Base-by-base conservation (phyloP, 2,113 vertebrate species). In the Odontophorus gujanensis region DNA sequence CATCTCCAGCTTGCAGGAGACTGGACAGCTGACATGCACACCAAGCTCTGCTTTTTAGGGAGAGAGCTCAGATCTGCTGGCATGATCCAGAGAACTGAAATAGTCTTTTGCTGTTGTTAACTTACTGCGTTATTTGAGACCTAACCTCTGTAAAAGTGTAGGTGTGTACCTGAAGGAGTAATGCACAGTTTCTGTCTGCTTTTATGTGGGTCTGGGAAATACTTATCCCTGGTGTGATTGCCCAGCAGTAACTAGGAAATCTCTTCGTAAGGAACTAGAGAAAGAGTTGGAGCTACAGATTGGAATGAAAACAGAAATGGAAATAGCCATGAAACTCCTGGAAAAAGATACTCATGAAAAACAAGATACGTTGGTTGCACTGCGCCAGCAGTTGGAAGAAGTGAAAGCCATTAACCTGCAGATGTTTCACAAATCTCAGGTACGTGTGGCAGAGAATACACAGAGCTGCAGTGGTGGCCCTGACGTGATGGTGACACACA, bases 331-430 rank as follows among this genome's bases (percentile, higher is more conserved):
- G 99, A 99, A 99, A 93, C 97, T 99, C 38, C 97, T 99, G 76
- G 99, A 99, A 96, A 99, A 99, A 95, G 99, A 99, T 97, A 99
- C 98, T 7, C 99, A 99, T 4, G 99, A 99, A 91, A 99, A 99
- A 73, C 99, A 99, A 87, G 99, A 99, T 97, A 98, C 99, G 0
- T 97, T 99, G 21, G 98, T 97, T 2, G 98, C 99, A 4, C 98
- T 99, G 78, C 97, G 99, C 20, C 98, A 99, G 48, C 99, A 99
- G 89, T 97, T 99, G 25, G 99, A 99, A 88, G 99, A 99, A 87
- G 99, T 99, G 92, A 99, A 99, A 96, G 98, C 98, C 1, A 99
- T 99, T 38, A 99, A 99, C 84, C 92, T 99, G 80, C 99, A 99
- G 95, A 99, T 99, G 99, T 99, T 99, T 95, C 98, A 99, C 96